Base-by-base conservation (phyloP, 2,888 invertebrate genomes). In the Branchellion lobata region DNA sequence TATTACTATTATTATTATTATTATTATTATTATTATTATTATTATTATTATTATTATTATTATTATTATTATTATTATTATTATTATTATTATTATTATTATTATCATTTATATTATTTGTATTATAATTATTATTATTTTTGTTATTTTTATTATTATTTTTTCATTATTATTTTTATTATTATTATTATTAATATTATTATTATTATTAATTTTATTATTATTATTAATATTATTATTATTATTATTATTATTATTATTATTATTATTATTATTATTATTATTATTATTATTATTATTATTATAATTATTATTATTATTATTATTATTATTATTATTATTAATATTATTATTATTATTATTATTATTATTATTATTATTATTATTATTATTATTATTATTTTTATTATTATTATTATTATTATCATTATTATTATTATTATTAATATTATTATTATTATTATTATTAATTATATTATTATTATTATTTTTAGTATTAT, bases 1-100 rank as follows among this genome's bases (percentile, higher is more conserved):
- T 21, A 65, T 29, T 65, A 65, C 65, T 65, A 65, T 29, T 65
- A 65, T n/a, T 65, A 65, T n/a, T 21, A 65, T 29, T 65, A 65
- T n/a, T 65, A 65, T 21, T 65, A 65, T n/a, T 65, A 65, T n/a
- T 8, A 65, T 65, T 65, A 65, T 8, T 27, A 65, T 8, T 65
- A 65, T 8, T 21, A 65, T n/a, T 21, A 65, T 27, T 65, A 65
- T 5, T 65, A 65, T n/a, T 65, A 65, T 8, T 8, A 65, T 8
- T 21, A 27, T 65, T 65, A 65, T 21, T 65, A 65, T n/a, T 65
- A 65, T 21, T 65, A 65, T 21, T 21, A 65, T 65, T 29, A 65
- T 21, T 29, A 65, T 21, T 29, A 65, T 21, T 29, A 65, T 21
- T 21, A 27, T 21, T 21, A 65, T 65, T 29, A 65, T 21, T 29